A percentile compares a stretch with the other conserved stretches of the same genome.
phyloP scores from a whole-genome alignment of 2,797 vertebrate species.

The Nyctalus aviator region DNA sequence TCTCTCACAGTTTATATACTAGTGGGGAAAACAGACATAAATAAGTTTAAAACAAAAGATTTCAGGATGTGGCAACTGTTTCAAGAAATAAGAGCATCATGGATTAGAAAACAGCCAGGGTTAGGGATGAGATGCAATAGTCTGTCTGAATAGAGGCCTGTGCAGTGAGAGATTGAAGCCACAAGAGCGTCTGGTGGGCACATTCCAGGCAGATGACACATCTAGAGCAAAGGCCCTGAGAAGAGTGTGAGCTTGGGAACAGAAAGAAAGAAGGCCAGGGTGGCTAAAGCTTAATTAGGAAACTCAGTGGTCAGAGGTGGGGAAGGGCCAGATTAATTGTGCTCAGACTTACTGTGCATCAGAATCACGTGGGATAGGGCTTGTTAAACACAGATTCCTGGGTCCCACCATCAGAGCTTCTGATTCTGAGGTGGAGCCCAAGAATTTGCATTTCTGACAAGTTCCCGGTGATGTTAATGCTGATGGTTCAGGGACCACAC shows the following conservation, averaged over 20 bases:
- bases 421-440: background rate
- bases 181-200: background rate
- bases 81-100: background rate
- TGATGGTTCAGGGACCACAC: background rate
- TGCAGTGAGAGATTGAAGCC: accelerated
- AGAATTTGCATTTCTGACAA: background rate
- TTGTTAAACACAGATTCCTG: background rate
- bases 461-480: background rate
- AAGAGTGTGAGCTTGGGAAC: background rate
- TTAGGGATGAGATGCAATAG: background rate
- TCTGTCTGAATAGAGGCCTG: background rate
- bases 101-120: background rate
- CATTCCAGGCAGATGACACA: background rate
- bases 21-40: background rate
- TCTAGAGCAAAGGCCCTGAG: background rate
- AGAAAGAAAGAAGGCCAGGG: background rate
- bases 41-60: background rate
- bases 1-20: background rate
- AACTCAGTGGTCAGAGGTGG: background rate
- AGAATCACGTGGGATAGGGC: background rate
- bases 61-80: background rate
- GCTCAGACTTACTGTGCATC: background rate
- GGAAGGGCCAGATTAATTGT: background rate
- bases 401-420: background rate
- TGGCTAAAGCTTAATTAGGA: background rate